phyloP scores from a whole-genome alignment of 2,888 invertebrate species.

The Saturnia japonica region DNA sequence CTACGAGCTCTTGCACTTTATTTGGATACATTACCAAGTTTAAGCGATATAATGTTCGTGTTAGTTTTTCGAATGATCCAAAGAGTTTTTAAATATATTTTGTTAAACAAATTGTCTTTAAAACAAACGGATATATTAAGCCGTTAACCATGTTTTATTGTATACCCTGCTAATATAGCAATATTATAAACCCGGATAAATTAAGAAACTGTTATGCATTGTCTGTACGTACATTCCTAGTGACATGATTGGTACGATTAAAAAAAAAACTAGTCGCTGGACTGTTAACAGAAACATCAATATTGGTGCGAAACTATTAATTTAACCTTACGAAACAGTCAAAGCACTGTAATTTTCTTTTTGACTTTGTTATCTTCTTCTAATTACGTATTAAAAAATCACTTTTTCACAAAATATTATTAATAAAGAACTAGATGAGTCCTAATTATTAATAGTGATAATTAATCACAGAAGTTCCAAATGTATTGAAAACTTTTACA shows the following conservation, averaged over 20 bases:
- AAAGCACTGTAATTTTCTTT: too few species aligned
- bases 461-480: neutral
- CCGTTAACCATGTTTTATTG: neutral
- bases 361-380: too few species aligned
- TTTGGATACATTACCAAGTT: constrained; percentile 29
- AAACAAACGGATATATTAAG: neutral
- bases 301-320: neutral
- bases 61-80: neutral
- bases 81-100: neutral
- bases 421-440: too few species aligned
- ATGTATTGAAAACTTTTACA: neutral
- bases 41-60: neutral
- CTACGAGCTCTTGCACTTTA: constrained; percentile 31
- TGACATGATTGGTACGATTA: neutral
- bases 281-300: neutral
- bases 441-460: too few species aligned
- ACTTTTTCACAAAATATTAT: neutral
- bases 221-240: neutral
- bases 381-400: neutral
- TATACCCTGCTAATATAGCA: neutral
- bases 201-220: neutral
- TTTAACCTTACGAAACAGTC: too few species aligned
- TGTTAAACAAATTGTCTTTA: neutral
- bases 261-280: neutral
- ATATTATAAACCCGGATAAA: neutral